Evolutionary conservation across 2,888 invertebrate species (phyloP), one percentile per base, ranked within the genome.

Genomic region (Tolmerus cingulatus): DNA sequence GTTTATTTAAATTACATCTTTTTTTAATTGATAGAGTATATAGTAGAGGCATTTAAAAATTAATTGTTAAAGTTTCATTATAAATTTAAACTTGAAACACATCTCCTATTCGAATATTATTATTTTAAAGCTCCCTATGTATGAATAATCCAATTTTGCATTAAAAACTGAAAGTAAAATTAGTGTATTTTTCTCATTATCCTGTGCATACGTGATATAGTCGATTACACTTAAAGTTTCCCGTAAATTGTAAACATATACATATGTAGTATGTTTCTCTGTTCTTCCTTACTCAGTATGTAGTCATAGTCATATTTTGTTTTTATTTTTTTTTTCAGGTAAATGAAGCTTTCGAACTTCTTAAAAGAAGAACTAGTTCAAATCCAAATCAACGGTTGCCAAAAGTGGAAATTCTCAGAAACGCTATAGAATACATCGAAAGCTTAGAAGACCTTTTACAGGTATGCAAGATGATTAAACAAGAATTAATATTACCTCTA

Each of bases 351-450:
- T 99, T 99, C 92, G 99, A 99, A 93, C 95, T 97, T 88, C 93
- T 99, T 57, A 97, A 99, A 91, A 94, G 97, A 90, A 94, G 99
- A 87, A 98, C 99, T 0, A 97, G 98, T 90, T 97, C 97, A 87
- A 98, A 98, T 93, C 99, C 99, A 0, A 98, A 97, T 91, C 99
- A 99, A 90, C 94, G 99, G 86, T 94, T 99, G 90, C 99, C 99
- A 1, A 99, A 99, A 94, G 96, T 99, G 89, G 99, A 99, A 93
- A 99, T 99, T 89, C 94, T 99, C 55, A 94, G 99, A 88, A 98
- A 98, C 90, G 99, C 99, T 66, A 99, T 99, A 91, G 99, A 99
- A 90, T 99, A 99, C 92, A 99, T 99, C 89, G 99, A 98, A 91
- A 96, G 96, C 89, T 93, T 98, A 89, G 97, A 98, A 91, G 97